phyloP scores from a whole-genome alignment of 1,140 invertebrate genomes.

The Orius insidiosus region DNA sequence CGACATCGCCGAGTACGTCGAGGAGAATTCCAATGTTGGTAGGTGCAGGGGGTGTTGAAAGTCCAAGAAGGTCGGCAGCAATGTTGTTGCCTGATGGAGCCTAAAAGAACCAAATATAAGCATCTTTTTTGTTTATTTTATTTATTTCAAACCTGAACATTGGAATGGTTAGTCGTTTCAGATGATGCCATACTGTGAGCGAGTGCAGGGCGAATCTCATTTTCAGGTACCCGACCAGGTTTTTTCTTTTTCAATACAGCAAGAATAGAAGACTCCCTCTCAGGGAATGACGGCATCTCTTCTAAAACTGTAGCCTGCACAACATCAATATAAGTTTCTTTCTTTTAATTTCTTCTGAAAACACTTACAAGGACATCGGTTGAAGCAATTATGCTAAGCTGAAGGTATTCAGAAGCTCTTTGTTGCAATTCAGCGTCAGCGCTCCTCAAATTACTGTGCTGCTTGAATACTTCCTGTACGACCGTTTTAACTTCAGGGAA shows the following conservation, averaged over 20 bases:
- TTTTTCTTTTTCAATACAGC: constrained; percentile 98
- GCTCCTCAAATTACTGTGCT: constrained; percentile 90
- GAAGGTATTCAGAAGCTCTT: constrained; percentile 93
- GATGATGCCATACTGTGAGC: constrained; percentile 1
- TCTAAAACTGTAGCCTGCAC: constrained; percentile 84
- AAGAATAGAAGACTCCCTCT: constrained; percentile 93
- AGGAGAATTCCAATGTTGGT: constrained; percentile 58
- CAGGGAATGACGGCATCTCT: constrained; percentile 99
- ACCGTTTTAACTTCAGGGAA: constrained; percentile 96
- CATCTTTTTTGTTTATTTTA: too few relatives aligned
- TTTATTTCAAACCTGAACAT: constrained; percentile 25
- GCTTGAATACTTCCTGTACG: constrained; percentile 91
- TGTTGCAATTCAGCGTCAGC: constrained; percentile 98
- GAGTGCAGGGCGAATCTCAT: constrained; percentile 57
- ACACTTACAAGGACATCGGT: constrained; percentile 80
- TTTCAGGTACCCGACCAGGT: constrained; percentile 72
- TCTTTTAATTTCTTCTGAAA: background rate
- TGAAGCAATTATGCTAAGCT: constrained; percentile 88
- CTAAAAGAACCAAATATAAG: constrained; percentile 1
- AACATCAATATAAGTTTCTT: constrained; percentile 10
- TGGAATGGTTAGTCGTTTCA: constrained; percentile 34
- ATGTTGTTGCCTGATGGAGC: constrained; percentile 7
- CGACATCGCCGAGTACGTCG: constrained; percentile 80
- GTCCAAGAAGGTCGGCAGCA: constrained; percentile 56
- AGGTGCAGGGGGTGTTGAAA: constrained; percentile 61